phyloP scores from a whole-genome alignment of 2,888 invertebrate genomes.

The Sycophila texana region DNA sequence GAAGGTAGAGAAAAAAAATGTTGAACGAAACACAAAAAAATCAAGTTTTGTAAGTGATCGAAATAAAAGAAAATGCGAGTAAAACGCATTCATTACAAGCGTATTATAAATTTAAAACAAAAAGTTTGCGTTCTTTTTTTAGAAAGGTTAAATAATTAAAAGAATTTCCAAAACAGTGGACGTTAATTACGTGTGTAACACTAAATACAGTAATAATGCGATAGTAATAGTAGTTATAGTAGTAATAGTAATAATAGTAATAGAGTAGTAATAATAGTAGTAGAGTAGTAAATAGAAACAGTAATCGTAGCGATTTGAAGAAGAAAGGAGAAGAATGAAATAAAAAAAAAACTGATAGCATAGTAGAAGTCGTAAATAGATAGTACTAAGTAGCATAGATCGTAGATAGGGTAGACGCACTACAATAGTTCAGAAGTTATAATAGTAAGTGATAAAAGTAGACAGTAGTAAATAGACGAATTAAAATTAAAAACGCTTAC shows the following conservation, averaged over 20 bases:
- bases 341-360: constrained; percentile 54
- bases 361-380: constrained; percentile 60
- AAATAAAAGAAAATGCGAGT: constrained; percentile 53
- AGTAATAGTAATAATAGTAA: constrained; percentile 39
- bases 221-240: constrained; percentile 54
- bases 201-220: constrained; percentile 56
- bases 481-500: constrained; percentile 58
- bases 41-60: constrained; percentile 37
- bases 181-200: constrained; percentile 56
- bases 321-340: constrained; percentile 51
- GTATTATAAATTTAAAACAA: constrained; percentile 47
- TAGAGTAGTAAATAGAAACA: constrained; percentile 52
- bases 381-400: constrained; percentile 56
- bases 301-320: constrained; percentile 53
- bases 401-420: constrained; percentile 55
- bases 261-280: constrained; percentile 48
- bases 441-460: constrained; percentile 54
- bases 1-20: constrained; percentile 43
- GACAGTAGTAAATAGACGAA: constrained; percentile 54
- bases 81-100: constrained; percentile 52
- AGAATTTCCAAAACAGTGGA: constrained; percentile 41
- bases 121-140: constrained; percentile 35
- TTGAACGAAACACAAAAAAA: constrained; percentile 27
- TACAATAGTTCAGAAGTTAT: constrained; percentile 53
- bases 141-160: constrained; percentile 55